These are phyloP conservation scores for Python bivittatus DNA, from an alignment of 2,113 vertebrate genomes.

Conservation along the genomic window DNA sequence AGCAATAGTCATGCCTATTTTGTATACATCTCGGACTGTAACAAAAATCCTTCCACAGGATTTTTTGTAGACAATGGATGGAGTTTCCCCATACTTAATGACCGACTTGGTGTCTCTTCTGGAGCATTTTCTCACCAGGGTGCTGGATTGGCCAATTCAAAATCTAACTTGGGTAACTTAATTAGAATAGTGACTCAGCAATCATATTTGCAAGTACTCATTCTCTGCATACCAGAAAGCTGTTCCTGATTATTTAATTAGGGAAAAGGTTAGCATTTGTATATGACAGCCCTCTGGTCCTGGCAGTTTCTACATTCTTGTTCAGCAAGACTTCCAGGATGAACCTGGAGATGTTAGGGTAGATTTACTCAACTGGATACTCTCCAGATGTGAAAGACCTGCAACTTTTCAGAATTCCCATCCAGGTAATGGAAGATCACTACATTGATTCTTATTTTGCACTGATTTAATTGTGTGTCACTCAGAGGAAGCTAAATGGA, in stretches of 20 bases:
- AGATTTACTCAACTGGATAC: background rate
- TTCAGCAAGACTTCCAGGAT: background rate
- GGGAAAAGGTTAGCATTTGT: background rate
- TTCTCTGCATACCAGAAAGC: background rate
- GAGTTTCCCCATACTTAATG: background rate
- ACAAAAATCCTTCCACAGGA: background rate
- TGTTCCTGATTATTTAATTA: background rate
- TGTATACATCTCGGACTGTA: background rate
- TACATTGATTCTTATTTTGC: background rate
- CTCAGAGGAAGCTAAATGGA: background rate
- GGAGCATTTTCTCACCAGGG: background rate
- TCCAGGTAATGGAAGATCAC: background rate
- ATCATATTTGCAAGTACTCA: background rate
- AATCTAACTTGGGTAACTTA: background rate
- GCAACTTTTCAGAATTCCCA: background rate
- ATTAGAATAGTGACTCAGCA: background rate
- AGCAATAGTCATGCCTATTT: background rate
- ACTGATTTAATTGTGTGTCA: background rate
- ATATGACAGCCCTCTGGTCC: background rate
- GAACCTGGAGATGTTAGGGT: background rate
- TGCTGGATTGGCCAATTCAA: background rate
- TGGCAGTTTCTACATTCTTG: background rate
- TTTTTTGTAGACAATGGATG: background rate
- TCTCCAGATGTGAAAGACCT: background rate
- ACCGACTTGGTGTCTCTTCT: background rate